These are phyloP conservation scores for Cathartes aura DNA, from an alignment of 2,113 vertebrate genomes.

Conservation along the genomic window DNA sequence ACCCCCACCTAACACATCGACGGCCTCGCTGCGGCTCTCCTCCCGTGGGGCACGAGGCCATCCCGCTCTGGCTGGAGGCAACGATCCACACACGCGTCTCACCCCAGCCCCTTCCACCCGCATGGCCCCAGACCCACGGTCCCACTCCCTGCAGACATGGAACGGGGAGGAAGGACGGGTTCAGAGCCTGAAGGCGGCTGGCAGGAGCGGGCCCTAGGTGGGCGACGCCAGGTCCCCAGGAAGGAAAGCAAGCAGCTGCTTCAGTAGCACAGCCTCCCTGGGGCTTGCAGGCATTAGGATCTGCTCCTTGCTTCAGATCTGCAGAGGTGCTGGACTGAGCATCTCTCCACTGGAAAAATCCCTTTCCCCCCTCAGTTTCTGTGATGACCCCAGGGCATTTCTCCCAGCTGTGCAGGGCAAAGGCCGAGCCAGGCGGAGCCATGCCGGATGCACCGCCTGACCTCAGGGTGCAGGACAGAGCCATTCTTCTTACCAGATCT, in stretches of 20 bases:
- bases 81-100: rapidly evolving
- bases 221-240: not conserved
- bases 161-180: not conserved
- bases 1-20: not conserved
- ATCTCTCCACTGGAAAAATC: not conserved
- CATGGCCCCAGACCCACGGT: rapidly evolving
- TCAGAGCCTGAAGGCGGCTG: not conserved
- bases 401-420: not conserved
- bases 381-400: not conserved
- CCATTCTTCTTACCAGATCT: not conserved
- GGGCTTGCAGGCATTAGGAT: not conserved
- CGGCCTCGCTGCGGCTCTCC: rapidly evolving
- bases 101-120: not conserved
- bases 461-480: not conserved
- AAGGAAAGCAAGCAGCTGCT: not conserved
- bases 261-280: not conserved
- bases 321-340: not conserved
- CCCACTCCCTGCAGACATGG: not conserved
- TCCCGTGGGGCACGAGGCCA: rapidly evolving
- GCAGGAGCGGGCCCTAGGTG: not conserved
- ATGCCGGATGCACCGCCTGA: rapidly evolving
- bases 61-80: not conserved
- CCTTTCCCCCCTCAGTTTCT: not conserved
- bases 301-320: not conserved
- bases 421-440: not conserved